Base-by-base conservation (phyloP, 2,113 vertebrate genomes). In the Probosciger aterrimus region DNA sequence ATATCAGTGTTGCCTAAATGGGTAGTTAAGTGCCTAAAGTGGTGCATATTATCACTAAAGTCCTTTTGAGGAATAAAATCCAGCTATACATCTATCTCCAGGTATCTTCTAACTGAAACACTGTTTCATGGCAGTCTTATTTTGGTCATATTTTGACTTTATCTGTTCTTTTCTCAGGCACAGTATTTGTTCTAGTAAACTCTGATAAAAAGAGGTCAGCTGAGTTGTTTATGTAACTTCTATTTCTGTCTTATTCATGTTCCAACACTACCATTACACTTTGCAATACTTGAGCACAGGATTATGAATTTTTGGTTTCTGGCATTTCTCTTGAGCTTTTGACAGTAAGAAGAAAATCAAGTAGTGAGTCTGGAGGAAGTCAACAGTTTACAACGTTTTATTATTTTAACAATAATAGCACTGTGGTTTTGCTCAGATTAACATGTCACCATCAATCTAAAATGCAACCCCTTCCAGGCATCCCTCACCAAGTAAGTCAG, bases 131-230 rank as follows among this genome's bases (percentile, higher is more conserved):
- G 86, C 83, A 82, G 76, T 76, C 95, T 97, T 94, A 95, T 79
- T 97, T 96, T 73, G 57, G 91, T 86, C 71, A 79, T 94, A 92
- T 92, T 94, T 96, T 95, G 83, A 76, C 92, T 94, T 96, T 94
- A 95, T 97, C 92, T 92, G 24, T 57, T 79, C 80, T 89, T 94
- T 95, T 83, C 90, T 96, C 85, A 95, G 91, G 37, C 91, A 91
- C 6, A 2, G 78, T 83, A 95, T 95, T 96, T 88, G 69, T 92
- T 94, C 78, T 90, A 92, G 88, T 94, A 97, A 96, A 94, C 52
- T 69, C 69, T 92, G 93, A 91, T 97, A 96, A 96, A 91, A 79
- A 88, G 53, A 82, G 90, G 55, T 93, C 55, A 62, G 50, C 87
- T 86, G 46, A 46, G 63, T 31, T 95, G 88, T 96, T 94, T 93